Base-by-base conservation (phyloP, 1,140 invertebrate genomes). In the Oncopodura yosiiana region DNA sequence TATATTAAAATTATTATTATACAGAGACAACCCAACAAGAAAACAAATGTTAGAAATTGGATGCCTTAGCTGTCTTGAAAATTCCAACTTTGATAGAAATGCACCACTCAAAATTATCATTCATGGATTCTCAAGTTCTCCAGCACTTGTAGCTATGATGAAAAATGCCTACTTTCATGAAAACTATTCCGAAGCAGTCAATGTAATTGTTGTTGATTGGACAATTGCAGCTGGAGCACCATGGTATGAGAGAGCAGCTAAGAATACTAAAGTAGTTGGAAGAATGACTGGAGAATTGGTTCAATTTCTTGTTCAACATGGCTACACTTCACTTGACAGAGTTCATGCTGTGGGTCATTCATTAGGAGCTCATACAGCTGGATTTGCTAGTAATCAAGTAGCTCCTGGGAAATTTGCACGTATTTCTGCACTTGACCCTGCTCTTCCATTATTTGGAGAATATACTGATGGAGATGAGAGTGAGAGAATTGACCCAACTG, bases 61-160 rank as follows among this genome's bases (percentile, higher is more conserved):
- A 12, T 36, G 34, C 12, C 30, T 44, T 24, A 42, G 34, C 6
- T 45, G 42, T 12, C 21, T 61, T 12, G 37, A 27, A 18, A 37
- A n/a, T 32, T 61, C 59, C 12, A 19, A 37, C 9, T 61, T 36
- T 19, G 46, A 46, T 18, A 16, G 21, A 19, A 41, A 48, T 38
- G 53, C 54, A 19, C 59, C 50, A 23, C 38, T 61, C 3, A 61
- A 61, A 46, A 57, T 61, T 12, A 42, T 61, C n/a, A n/a, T 14
- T 21, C 59, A 61, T 45, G 60, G 60, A 19, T 61, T 61, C 26
- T 29, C 34, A 14, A 49, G 49, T 37, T 43, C 37, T 36, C 30
- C 18, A 11, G 26, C 14, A 19, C 26, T 2, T n/a, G 49, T 29
- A 38, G 49, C 39, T 41, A 14, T 12, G 14, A 16, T 12, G 11